Evolutionary conservation across 2,797 vertebrate species (phyloP).

Genomic region (Bovichtus variegatus): DNA sequence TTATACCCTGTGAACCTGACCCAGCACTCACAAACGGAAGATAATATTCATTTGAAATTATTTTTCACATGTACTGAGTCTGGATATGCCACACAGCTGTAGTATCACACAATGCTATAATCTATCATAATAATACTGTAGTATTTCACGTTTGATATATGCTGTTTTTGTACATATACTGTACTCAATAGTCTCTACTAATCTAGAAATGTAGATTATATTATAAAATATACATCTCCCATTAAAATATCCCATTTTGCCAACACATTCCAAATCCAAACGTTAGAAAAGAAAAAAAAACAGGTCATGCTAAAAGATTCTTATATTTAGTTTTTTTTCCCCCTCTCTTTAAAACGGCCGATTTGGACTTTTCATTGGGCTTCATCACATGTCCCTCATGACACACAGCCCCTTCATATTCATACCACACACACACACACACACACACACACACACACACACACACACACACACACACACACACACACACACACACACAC

Average conservation of each 20-base stretch:
- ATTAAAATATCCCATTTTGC: conserved; percentile 84
- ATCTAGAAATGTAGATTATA: conserved; percentile 87
- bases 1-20: conserved; percentile 85
- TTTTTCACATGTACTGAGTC: conserved; percentile 73
- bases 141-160: conserved; percentile 83
- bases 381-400: conserved; percentile 23
- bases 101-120: conserved; percentile 80
- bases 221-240: conserved; percentile 90
- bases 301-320: conserved; percentile 71
- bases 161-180: conserved; percentile 77
- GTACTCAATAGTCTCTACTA: conserved; percentile 80
- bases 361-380: conserved; percentile 63
- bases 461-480: too few relatives aligned
- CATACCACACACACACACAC: conserved; percentile 31
- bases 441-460: not conserved
- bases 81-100: conserved; percentile 80
- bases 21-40: conserved; percentile 70
- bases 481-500: too few relatives aligned
- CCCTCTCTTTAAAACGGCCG: conserved; percentile 65
- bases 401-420: conserved; percentile 48
- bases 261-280: conserved; percentile 68
- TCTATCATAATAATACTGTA: conserved; percentile 81
- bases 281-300: conserved; percentile 63
- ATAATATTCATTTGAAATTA: conserved; percentile 65
- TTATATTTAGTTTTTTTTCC: conserved; percentile 14